Evolutionary conservation across 2,113 vertebrate species (phyloP), one percentile per base, ranked within the genome.

Genomic region (Phylloscopus whistleri): DNA sequence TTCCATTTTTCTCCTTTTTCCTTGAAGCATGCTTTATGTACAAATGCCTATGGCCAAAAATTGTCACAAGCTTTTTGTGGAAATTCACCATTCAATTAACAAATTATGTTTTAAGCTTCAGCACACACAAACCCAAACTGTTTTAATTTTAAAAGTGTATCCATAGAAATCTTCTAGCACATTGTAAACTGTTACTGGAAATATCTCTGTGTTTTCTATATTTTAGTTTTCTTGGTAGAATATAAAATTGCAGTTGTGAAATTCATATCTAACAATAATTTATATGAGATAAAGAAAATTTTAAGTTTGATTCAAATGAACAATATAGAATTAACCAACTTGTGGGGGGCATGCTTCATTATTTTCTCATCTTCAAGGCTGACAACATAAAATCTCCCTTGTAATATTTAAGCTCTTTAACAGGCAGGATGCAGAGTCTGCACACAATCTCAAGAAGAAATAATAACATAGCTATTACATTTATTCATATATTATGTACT

Each of bases 331-430:
- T 86, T 62, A 93, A 89, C 64, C 48, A 89, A 83, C 68, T 95
- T 93, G 37, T 62, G 60, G 33, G 52, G 52, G 68, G 81, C 14
- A 88, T 37, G 72, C 52, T 80, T 92, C 85, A 77, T 94, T 88
- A 88, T 92, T 83, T 94, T 88, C 55, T 81, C 72, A 49, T 95
- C 86, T 94, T 95, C 64, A 77, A 75, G 44, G 52, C 64, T 87
- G 83, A 89, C 76, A 84, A 88, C 63, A 86, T 81, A 74, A 90
- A 90, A 93, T 74, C 33, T 91, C 72, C 55, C 63, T 92, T 77
- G 37, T 80, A 92, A 96, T 59, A 76, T 84, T 90, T 62, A 74
- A 80, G 55, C 11, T 89, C 39, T 80, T 63, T 74, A 55, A 93
- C 59, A 69, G 79, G 88, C 4, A 6, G 18, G 20, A 49, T 58